Base-by-base conservation (phyloP, 2,113 vertebrate genomes). In the Numenius arquata region DNA sequence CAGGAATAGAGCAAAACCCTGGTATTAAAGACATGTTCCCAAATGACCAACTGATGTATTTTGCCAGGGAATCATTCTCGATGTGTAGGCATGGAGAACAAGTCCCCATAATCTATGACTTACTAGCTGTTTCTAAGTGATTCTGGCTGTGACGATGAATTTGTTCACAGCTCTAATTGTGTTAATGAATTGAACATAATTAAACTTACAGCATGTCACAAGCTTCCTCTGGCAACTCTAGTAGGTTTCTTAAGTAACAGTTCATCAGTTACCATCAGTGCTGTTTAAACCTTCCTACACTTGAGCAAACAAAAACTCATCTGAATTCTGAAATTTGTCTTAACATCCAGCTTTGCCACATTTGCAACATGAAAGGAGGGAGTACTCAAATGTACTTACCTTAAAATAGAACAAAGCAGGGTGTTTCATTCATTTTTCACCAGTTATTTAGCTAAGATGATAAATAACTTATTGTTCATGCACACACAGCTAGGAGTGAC, bases 151-250 rank as follows among this genome's bases (percentile, higher is more conserved):
- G 97, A 97, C 97, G 20, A 98, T 98, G 98, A 94, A 98, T 97
- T 96, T 97, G 97, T 98, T 98, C 97, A 96, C 97, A 97, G 96
- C 96, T 97, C 95, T 98, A 98, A 98, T 97, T 97, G 97, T 98
- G 97, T 97, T 98, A 98, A 98, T 98, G 97, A 98, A 98, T 98
- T 98, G 97, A 98, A 97, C 98, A 97, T 98, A 97, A 98, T 98
- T 98, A 98, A 97, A 98, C 97, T 97, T 98, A 93, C 90, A 98
- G 89, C 95, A 94, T 96, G 95, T 96, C 97, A 93, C 88, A 94
- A 97, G 94, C 96, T 97, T 98, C 91, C 97, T 96, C 93, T 98
- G 97, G 96, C 96, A 98, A 97, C 96, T 87, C 95, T 94, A 58
- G 95, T 81, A 94, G 83, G 77, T 96, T 97, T 96, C 95, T 96